Percentiles rank a stretch among this genome's conserved stretches.
These are phyloP conservation scores for Ctenodactylus gundi DNA, from an alignment of 2,113 vertebrate genomes.

Conservation along the genomic window DNA sequence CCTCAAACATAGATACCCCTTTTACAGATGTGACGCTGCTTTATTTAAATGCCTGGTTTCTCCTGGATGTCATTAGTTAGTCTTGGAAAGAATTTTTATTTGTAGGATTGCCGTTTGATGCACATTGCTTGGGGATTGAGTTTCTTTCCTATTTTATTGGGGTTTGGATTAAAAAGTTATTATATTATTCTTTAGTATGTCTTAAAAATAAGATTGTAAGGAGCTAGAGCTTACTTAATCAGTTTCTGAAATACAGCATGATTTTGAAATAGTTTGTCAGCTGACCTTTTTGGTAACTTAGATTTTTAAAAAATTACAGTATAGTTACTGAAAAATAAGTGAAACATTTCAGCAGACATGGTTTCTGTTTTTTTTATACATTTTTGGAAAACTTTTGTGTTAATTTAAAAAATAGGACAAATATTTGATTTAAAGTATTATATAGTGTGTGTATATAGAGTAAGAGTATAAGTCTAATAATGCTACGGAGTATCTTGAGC, in stretches of 20 bases:
- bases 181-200: conserved; percentile 38
- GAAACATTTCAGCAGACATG: conserved; percentile 68
- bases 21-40: conserved; percentile 6
- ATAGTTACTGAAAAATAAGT: conserved; percentile 63
- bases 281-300: conserved; percentile 71
- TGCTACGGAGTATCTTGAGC: not conserved
- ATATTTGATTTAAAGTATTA: conserved; percentile 58
- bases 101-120: conserved; percentile 32
- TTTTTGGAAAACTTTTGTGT: conserved; percentile 53
- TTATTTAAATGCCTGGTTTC: conserved; percentile 34
- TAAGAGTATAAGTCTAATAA: not conserved
- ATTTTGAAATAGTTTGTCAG: conserved; percentile 40
- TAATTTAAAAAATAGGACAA: conserved; percentile 42
- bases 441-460: not conserved
- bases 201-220: conserved; percentile 48
- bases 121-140: not conserved
- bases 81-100: conserved; percentile 52
- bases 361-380: not conserved
- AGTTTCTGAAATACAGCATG: conserved; percentile 26
- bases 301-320: conserved; percentile 59
- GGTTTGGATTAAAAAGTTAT: conserved; percentile 54
- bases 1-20: not conserved
- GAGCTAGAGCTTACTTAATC: conserved; percentile 21
- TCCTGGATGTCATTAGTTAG: not conserved
- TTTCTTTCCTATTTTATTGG: no score